Evolutionary conservation across 2,888 invertebrate genomes (phyloP).

Genomic region (Clistopyga incitator): DNA sequence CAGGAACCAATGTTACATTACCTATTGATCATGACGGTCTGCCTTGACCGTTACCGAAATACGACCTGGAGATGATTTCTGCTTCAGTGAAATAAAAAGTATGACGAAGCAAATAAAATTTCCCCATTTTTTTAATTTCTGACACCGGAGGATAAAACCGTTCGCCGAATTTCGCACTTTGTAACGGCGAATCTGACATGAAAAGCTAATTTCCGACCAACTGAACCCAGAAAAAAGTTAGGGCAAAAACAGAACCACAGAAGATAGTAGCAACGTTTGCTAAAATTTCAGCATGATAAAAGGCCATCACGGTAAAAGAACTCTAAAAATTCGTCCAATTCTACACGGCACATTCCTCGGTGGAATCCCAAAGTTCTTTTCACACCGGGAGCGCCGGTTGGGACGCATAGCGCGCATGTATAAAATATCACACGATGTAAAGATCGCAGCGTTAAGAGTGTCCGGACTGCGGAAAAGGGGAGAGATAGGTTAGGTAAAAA

Average conservation of each 20-base stretch:
- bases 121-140: background rate
- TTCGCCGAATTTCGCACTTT: background rate
- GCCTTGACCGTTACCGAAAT: background rate
- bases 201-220: conserved; percentile 32
- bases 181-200: conserved; percentile 34
- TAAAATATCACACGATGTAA: conserved; percentile 44
- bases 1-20: background rate
- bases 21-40: background rate
- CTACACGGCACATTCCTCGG: conserved; percentile 26
- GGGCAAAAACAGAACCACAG: background rate
- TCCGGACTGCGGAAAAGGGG: background rate
- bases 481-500: conserved; percentile 32
- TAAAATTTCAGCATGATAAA: conserved; percentile 45
- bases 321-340: conserved; percentile 44
- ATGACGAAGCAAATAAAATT: background rate
- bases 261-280: conserved; percentile 20
- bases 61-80: background rate
- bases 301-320: background rate
- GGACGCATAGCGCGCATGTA: conserved; percentile 19
- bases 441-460: conserved; percentile 26
- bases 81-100: background rate
- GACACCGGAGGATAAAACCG: background rate
- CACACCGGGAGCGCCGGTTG: conserved; percentile 17
- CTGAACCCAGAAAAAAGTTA: conserved; percentile 13
- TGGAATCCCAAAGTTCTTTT: conserved; percentile 45